Evolutionary conservation across 2,888 invertebrate genomes (phyloP), one percentile per base, ranked within the genome.

Genomic region (Girardia tigrina): DNA sequence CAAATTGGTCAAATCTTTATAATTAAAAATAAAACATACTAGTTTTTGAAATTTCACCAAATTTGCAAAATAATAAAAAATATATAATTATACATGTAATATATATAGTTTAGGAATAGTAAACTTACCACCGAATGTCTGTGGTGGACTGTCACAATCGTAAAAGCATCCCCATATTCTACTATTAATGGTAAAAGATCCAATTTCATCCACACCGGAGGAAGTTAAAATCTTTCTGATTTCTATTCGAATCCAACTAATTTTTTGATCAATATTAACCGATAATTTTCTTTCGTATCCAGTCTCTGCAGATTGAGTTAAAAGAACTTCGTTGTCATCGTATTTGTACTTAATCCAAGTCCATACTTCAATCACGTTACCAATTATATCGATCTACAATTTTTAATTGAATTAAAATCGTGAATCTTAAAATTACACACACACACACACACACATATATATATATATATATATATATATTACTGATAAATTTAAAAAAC

Each of bases 231-330:
- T 56, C 23, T 56, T 56, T 56, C 56, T 56, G n/a, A 56, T 56
- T 16, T 56, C 56, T 6, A 56, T 56, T 56, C 56, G 56, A n/a
- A 56, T 56, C 56, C 56, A 56, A 56, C 56, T 56, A 23, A 56
- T 56, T 56, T 56, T 56, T n/a, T n/a, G 4, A 23, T 56, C 56
- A 56, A 56, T 56, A n/a, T 56, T 56, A 4, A 56, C n/a, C 4
- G 23, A n/a, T 20, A 56, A 20, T 56, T 56, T 56, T 4, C 56
- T 23, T 20, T 23, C 56, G n/a, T 56, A 56, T 56, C 23, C 56
- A 56, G n/a, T 56, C n/a, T 16, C 23, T 20, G 56, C 56, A 6
- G 56, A 56, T 23, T 56, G 56, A n/a, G 8, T 56, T 6, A 56
- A n/a, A 6, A 56, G 56, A 56, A 12, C n/a, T 56, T 56, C 56